Conservation (phyloP, 2,113 vertebrate species). For the Pachyramphus minor region DNA sequence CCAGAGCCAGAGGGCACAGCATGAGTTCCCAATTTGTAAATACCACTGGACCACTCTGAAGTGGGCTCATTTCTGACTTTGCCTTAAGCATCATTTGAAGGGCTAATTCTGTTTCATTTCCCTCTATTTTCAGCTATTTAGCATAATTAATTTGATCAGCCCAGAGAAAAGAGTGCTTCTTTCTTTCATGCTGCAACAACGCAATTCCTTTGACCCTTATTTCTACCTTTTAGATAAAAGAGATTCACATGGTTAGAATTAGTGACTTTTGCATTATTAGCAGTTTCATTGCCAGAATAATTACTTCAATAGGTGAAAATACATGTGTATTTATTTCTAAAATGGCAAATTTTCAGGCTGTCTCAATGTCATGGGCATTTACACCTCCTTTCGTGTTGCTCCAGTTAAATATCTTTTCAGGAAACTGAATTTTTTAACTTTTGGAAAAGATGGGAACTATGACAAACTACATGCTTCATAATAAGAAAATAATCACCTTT, state of each 20-base stretch:
- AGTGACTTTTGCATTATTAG: background rate
- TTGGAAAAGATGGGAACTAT: background rate
- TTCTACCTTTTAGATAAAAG: background rate
- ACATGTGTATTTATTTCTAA: background rate
- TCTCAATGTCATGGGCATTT: background rate
- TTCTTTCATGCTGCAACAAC: constrained; percentile 59
- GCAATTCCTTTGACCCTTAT: constrained; percentile 56
- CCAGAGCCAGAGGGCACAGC: background rate
- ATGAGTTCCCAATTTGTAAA: constrained; percentile 8
- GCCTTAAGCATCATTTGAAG: constrained; percentile 58
- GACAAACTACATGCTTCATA: background rate
- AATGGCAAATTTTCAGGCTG: background rate
- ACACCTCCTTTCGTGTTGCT: background rate
- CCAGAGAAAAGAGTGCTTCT: constrained; percentile 18
- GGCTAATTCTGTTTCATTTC: constrained; percentile 66
- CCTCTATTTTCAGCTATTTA: constrained; percentile 70
- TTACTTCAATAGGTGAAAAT: background rate
- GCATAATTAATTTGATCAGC: constrained; percentile 86
- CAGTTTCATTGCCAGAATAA: background rate
- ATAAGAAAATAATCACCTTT: background rate
- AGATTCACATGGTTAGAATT: background rate
- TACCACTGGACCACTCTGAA: constrained; percentile 49
- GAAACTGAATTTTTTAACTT: background rate
- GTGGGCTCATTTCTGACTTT: constrained; percentile 52
- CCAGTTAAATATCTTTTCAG: background rate